These are phyloP conservation scores for Heliconius himera DNA, from an alignment of 1,140 invertebrate genomes.

Conservation along the genomic window DNA sequence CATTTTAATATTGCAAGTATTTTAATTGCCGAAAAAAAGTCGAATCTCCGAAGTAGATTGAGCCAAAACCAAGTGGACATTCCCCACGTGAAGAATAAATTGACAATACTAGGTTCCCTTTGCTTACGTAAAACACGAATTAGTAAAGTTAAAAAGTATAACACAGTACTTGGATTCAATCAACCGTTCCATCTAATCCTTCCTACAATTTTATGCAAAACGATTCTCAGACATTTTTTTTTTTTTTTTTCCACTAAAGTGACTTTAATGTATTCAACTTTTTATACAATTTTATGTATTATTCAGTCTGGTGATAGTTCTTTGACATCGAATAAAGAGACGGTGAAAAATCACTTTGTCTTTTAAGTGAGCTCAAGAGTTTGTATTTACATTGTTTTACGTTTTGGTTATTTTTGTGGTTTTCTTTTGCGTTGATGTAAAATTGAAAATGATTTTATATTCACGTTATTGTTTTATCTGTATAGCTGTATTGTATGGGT, in stretches of 20 bases:
- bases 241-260: not conserved
- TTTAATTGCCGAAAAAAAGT: too few species aligned
- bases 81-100: too few species aligned
- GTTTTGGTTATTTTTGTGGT: too few species aligned
- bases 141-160: not conserved
- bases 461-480: too few species aligned
- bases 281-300: conserved; percentile 4
- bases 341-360: conserved; percentile 1
- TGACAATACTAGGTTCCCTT: too few species aligned
- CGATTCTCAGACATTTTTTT: not conserved
- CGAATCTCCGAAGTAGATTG: too few species aligned
- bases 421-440: too few species aligned
- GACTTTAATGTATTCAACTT: not conserved
- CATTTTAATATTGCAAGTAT: too few species aligned
- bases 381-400: not conserved
- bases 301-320: conserved; percentile 1
- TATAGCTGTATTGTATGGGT: too few species aligned
- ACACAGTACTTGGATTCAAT: not conserved
- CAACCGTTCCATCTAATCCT: not conserved
- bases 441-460: too few species aligned
- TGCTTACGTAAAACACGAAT: too few species aligned
- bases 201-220: not conserved
- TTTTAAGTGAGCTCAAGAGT: not conserved
- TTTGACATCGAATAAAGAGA: not conserved
- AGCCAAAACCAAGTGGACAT: too few species aligned